Base-by-base conservation (phyloP, 2,113 vertebrate genomes). In the Gambusia affinis region DNA sequence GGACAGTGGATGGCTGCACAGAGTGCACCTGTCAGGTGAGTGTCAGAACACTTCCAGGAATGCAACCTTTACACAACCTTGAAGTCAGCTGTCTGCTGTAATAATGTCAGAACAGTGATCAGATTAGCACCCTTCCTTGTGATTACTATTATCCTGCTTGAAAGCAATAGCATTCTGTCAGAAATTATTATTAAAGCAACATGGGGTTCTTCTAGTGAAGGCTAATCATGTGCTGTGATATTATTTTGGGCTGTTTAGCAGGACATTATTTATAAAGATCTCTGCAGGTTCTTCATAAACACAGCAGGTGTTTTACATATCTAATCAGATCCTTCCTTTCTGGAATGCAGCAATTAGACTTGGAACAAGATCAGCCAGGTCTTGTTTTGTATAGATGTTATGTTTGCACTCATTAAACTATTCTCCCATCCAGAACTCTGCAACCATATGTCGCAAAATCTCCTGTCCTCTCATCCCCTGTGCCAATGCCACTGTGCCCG, bases 11-110 rank as follows among this genome's bases (percentile, higher is more conserved):
- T 29, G 95, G 94, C 91, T 99, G 98, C 87, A 99, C 98, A 0
- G 96, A 97, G 88, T 99, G 98, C 86, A 98, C 95, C 80, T 99
- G 98, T 85, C 97, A 99, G 97, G 98, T 99, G 91, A 91, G 88
- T 63, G 19, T 86, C 77, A 51, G 62, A 62, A 63, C 74, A 78
- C 73, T 60, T 83, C 47, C 79, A 79, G 75, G 74, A 86, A 84
- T 72, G 64, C 24, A 37, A 47, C 65, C 75, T 76, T 64, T 68
- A 47, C 63, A 28, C 47, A 64, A 68, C 44, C 73, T 27, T 69
- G 66, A 33, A 62, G 64, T 72, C 30, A 64, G 76, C 60, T 22
- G 63, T 61, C 44, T 7, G 11, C 37, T 69, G 30, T 75, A 77
- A 78, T 84, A 57, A 57, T 57, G 51, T 57, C 51, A 57, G 7